Evolutionary conservation across 1,140 invertebrate species (phyloP).

Genomic region (Telenomus remus): DNA sequence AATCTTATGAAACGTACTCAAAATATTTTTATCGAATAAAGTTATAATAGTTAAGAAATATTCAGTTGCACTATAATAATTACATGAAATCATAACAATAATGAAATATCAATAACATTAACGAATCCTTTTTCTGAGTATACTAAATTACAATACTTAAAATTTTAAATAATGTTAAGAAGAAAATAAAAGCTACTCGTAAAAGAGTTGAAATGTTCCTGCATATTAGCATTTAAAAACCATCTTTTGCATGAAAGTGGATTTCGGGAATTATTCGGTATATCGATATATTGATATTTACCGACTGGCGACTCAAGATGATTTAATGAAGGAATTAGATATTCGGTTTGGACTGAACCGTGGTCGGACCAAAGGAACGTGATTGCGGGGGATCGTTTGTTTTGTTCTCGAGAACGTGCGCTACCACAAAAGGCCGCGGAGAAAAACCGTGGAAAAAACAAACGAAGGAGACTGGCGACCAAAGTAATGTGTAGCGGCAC

Average conservation of each 20-base stretch:
- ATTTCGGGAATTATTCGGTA: not conserved
- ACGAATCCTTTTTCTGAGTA: too few relatives aligned
- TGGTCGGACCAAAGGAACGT: constrained; percentile 53
- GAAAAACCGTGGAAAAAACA: constrained; percentile 32
- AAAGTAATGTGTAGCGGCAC: constrained; percentile 30
- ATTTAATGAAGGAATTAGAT: constrained; percentile 42
- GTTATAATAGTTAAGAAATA: too few relatives aligned
- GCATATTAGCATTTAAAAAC: constrained; percentile 15
- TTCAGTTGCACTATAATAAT: too few relatives aligned
- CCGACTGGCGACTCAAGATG: constrained; percentile 2
- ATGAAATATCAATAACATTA: too few relatives aligned
- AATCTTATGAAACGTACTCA: too few relatives aligned
- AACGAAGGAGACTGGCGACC: not conserved
- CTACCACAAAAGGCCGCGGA: constrained; percentile 32
- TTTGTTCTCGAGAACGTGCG: constrained; percentile 56
- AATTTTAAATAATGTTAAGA: too few relatives aligned
- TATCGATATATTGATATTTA: constrained; percentile 10
- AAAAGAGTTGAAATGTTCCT: too few relatives aligned
- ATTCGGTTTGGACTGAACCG: constrained; percentile 16
- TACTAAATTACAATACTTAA: too few relatives aligned
- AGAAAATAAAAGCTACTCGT: too few relatives aligned
- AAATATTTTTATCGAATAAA: too few relatives aligned
- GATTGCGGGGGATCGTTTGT: constrained; percentile 62
- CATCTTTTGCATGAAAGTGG: not conserved
- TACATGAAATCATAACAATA: too few relatives aligned